These are phyloP conservation scores for Setipinna tenuifilis DNA, from an alignment of 2,797 vertebrate genomes.

Conservation along the genomic window DNA sequence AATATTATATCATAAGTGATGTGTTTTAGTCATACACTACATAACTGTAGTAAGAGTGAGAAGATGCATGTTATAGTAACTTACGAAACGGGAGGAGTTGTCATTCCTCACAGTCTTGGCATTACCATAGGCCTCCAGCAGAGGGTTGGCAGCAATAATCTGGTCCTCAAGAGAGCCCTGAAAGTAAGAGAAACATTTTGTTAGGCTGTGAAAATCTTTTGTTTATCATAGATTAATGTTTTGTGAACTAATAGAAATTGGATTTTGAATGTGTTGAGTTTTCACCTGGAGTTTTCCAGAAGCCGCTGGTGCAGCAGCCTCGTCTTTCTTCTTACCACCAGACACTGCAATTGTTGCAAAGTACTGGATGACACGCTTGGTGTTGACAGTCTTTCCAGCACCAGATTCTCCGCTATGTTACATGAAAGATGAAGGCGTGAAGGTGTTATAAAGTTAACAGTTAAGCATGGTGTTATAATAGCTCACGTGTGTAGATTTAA, in stretches of 20 bases:
- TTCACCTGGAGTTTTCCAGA: constrained; percentile 20
- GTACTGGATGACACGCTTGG: constrained; percentile 84
- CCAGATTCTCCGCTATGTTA: constrained; percentile 78
- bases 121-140: constrained; percentile 86
- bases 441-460: no score
- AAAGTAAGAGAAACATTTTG: background rate
- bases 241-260: no score
- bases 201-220: constrained; percentile 56
- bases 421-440: no score
- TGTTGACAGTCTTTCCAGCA: constrained; percentile 84
- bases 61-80: no score
- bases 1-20: background rate
- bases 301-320: background rate
- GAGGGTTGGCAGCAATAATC: constrained; percentile 87
- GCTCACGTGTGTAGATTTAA: no score
- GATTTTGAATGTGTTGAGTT: constrained; percentile 27
- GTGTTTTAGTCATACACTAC: no score
- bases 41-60: no score
- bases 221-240: no score
- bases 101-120: constrained; percentile 89
- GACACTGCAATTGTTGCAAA: constrained; percentile 82
- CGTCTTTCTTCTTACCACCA: constrained; percentile 46
- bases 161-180: constrained; percentile 80
- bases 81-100: constrained; percentile 90
- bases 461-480: no score